phyloP scores from a whole-genome alignment of 1,140 invertebrate genomes.

The Eumeta japonica region DNA sequence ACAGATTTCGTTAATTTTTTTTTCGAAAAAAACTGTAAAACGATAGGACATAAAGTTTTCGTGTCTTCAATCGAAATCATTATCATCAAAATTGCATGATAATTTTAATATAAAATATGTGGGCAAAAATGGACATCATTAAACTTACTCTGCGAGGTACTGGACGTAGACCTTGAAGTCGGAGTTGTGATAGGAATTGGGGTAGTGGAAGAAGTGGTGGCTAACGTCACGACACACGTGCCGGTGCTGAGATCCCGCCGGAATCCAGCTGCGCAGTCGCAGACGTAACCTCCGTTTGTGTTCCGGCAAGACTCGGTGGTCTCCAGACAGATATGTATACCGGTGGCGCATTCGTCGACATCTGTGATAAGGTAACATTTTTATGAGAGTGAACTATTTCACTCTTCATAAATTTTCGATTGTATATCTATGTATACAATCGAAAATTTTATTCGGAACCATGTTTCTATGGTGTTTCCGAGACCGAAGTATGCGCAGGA shows the following conservation, averaged over 20 bases:
- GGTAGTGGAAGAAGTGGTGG: slow-evolving; percentile 13
- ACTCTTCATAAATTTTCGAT: neutral
- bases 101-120: neutral
- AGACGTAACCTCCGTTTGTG: slow-evolving; percentile 58
- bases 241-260: slow-evolving; percentile 28
- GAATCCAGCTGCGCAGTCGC: slow-evolving; percentile 43
- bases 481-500: too few relatives aligned
- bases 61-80: too few relatives aligned
- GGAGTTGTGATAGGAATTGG: slow-evolving; percentile 12
- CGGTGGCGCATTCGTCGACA: slow-evolving; percentile 86
- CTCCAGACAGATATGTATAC: slow-evolving; percentile 78
- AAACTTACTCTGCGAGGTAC: neutral
- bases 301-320: slow-evolving; percentile 82
- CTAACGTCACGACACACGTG: slow-evolving; percentile 27
- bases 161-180: slow-evolving; percentile 1
- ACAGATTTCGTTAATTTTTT: too few relatives aligned
- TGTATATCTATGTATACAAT: slow-evolving; percentile 1
- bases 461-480: too few relatives aligned
- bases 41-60: too few relatives aligned
- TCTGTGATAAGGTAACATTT: slow-evolving; percentile 62
- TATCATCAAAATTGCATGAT: neutral
- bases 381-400: too few relatives aligned
- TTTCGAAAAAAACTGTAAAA: too few relatives aligned
- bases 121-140: too few relatives aligned
- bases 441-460: too few relatives aligned